Evolutionary conservation across 2,888 invertebrate species (phyloP), one percentile per base, ranked within the genome.

Genomic region (Hoplodrina blanda): DNA sequence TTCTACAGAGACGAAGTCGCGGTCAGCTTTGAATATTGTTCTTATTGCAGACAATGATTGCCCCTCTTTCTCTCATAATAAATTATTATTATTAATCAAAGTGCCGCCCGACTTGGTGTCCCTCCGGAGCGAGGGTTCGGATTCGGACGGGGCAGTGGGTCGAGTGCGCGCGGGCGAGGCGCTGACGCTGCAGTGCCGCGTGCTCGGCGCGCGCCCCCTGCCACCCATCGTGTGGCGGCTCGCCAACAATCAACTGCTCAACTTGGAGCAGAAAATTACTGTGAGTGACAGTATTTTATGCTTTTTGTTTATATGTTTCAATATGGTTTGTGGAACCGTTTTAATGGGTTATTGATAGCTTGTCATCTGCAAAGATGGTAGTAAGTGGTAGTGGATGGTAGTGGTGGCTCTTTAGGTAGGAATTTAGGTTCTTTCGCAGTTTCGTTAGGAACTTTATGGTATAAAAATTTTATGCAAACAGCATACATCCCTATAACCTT

Each of bases 51-150:
- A 13, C 41, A 41, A 37, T 37, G 2, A 25, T 19, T 44, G 57
- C 11, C 30, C 33, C 44, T 11, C 10, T 59, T 46, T 30, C 30
- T 62, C 49, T 46, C 55, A 72, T 63, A 63, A 63, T 37, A 63
- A 37, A 57, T 57, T 25, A 57, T 46, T 11, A 33, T 56, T 59
- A 37, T 55, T 13, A 61, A 25, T 62, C 56, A 54, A 78, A 95
- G 95, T 95, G 83, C 93, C 95, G 2, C 95, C 95, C 25, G 92
- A 93, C 75, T 76, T 95, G 78, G 91, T 96, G 49, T 89, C 91
- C 2, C 87, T 96, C 5, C 91, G 92, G 3, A 84, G 79, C 55
- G 83, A 85, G 55, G 89, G 89, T 10, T 72, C 80, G 8, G 76
- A 76, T 0, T 75, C 82, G 7, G 77, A 83, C 2, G 75, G 77